A percentile compares a stretch with the other conserved stretches of the same genome.
Conservation (phyloP, 2,797 vertebrate genomes). For the Myotis vivesi region DNA sequence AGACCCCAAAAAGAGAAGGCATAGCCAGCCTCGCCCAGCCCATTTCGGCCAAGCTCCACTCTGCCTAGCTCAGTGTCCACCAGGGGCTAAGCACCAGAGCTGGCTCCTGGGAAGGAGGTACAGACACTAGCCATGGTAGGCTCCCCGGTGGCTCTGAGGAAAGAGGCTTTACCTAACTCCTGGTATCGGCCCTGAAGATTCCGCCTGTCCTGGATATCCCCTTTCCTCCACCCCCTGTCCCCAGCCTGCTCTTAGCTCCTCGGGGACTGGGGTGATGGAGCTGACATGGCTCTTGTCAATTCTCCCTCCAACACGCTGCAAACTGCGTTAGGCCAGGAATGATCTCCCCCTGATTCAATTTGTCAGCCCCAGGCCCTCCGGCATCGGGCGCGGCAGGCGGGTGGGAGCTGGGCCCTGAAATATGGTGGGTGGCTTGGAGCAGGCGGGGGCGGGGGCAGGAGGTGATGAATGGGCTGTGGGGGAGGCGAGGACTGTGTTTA, state of each 20-base stretch:
- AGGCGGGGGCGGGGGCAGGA: conserved; percentile 75
- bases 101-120: not conserved
- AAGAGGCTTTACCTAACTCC: conserved; percentile 31
- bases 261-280: conserved; percentile 78
- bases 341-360: conserved; percentile 93
- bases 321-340: conserved; percentile 92
- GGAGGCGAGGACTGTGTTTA: conserved; percentile 86
- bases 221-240: not conserved
- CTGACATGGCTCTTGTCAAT: conserved; percentile 80
- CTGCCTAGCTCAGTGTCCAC: not conserved
- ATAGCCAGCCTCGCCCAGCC: not conserved
- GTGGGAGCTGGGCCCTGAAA: conserved; percentile 91
- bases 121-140: not conserved
- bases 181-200: conserved; percentile 27
- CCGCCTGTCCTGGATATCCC: not conserved
- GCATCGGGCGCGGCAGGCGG: conserved; percentile 73
- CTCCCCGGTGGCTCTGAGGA: not conserved
- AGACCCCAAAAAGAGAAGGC: conserved; percentile 27
- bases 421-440: conserved; percentile 85
- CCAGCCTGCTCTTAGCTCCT: conserved; percentile 63
- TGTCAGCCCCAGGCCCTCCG: conserved; percentile 89
- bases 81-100: not conserved
- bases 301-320: conserved; percentile 84
- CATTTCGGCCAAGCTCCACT: not conserved
- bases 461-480: conserved; percentile 85